Conservation (phyloP, 2,888 invertebrate species). For the Phlogophora meticulosa region DNA sequence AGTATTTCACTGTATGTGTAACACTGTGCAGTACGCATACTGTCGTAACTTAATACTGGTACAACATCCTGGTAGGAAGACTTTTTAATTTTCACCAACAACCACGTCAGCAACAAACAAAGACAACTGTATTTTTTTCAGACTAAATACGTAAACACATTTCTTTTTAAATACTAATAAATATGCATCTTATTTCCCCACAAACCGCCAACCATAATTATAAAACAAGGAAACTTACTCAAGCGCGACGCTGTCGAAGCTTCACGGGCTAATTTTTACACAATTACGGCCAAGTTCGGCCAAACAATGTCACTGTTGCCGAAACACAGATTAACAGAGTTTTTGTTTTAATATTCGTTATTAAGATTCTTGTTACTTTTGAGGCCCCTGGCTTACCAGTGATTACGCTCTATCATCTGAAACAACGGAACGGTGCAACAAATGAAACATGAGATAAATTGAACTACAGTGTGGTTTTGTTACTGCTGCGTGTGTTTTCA, state of each 20-base stretch:
- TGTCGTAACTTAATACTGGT: too few relatives aligned
- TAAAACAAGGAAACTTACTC: slow-evolving; percentile 73
- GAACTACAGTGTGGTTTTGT: too few relatives aligned
- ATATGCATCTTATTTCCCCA: slow-evolving; percentile 13
- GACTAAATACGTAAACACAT: not conserved
- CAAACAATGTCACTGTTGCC: slow-evolving; percentile 41
- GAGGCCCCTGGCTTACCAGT: not conserved
- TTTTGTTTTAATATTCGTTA: slow-evolving; percentile 41
- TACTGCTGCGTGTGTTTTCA: too few relatives aligned
- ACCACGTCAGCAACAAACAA: too few relatives aligned
- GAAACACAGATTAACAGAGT: slow-evolving; percentile 43
- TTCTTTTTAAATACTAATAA: slow-evolving; percentile 14
- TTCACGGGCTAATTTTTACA: slow-evolving; percentile 55
- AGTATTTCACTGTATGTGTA: too few relatives aligned
- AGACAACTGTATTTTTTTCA: too few relatives aligned
- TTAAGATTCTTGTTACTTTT: slow-evolving; percentile 13
- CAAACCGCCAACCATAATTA: slow-evolving; percentile 63
- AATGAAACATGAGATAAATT: not conserved
- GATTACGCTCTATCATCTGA: not conserved
- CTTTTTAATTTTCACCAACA: too few relatives aligned
- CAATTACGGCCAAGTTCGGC: slow-evolving; percentile 50
- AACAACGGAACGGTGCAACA: not conserved
- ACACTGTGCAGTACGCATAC: too few relatives aligned
- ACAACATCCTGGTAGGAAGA: too few relatives aligned
- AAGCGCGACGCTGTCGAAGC: slow-evolving; percentile 47